Evolutionary conservation across 2,797 vertebrate species (phyloP), one percentile per base, ranked within the genome.

Genomic region (Limosa lapponica): DNA sequence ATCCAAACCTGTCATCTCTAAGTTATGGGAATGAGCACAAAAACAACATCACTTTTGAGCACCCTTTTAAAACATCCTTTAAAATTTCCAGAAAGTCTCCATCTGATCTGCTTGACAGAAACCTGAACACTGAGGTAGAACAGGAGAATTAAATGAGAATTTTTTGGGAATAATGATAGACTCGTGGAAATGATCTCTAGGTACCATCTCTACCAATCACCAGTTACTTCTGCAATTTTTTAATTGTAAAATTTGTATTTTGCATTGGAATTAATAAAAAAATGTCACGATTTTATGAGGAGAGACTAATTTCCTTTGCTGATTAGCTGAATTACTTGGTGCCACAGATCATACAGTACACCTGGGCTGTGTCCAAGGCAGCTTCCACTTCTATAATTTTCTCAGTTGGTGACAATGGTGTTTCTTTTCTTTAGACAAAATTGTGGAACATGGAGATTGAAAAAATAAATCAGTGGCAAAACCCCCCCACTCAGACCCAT

Each of bases 71-170:
- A 77, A 41, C 5, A 74, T 15, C 8, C 9, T 57, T 73, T 67
- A 67, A 89, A 90, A 78, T 82, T 62, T 84, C n/a, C 30, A 54
- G 54, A 52, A 52, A 52, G 25, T 18, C 20, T 73, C 39, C 19
- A 14, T 62, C 23, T 86, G 69, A 62, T 66, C 23, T 73, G 39
- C 39, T 73, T 62, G 30, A 54, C 9, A 69, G 55, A 87, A 85
- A 61, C 12, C 5, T 12, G 30, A 36, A 36, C 16, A 25, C 4
- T 59, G 65, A 71, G 14, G 18, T 17, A 67, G 55, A 81, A 79
- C 10, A 81, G 61, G 36, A 78, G 22, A 64, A 57, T 77, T 78
- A 94, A 72, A 93, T 49, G 14, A 66, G 66, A 87, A 57, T 59
- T 66, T 4, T 55, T 69, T 61, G 34, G 67, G 41, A 82, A 92